A percentile compares a stretch with the other conserved stretches of the same genome.
These are phyloP conservation scores for Sternotherus odoratus DNA, from an alignment of 2,797 vertebrate species.

Conservation along the genomic window DNA sequence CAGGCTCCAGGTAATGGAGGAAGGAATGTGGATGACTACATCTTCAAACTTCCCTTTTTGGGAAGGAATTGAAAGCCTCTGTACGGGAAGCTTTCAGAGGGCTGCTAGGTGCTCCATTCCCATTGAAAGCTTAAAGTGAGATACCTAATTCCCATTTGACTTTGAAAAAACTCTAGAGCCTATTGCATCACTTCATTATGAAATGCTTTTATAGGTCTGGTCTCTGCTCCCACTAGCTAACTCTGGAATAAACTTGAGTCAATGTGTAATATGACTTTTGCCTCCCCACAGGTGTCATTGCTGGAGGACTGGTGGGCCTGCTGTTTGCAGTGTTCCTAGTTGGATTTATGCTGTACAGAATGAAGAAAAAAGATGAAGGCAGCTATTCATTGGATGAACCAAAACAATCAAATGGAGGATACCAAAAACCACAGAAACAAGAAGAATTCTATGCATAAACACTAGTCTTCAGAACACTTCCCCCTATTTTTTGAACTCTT, in stretches of 20 bases:
- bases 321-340: constrained; percentile 82
- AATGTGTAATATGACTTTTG: neutral
- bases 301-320: constrained; percentile 85
- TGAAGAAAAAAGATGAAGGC: constrained; percentile 87
- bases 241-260: neutral
- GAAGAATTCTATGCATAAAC: constrained; percentile 89
- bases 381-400: constrained; percentile 84
- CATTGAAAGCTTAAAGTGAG: neutral
- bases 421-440: constrained; percentile 85
- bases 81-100: neutral
- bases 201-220: neutral
- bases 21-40: neutral
- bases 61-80: neutral
- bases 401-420: constrained; percentile 80
- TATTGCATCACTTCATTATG: neutral
- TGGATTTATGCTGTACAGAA: constrained; percentile 86
- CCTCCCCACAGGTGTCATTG: constrained; percentile 82
- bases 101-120: neutral
- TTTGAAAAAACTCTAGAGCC: neutral
- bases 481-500: constrained; percentile 64
- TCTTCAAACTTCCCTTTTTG: neutral
- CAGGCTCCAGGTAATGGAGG: neutral
- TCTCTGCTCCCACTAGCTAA: neutral
- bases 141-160: neutral
- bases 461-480: constrained; percentile 33